Percentiles rank a stretch among this genome's conserved stretches.
Evolutionary conservation across 2,113 vertebrate genomes (phyloP).

Genomic region (Motacilla tschutschensis): DNA sequence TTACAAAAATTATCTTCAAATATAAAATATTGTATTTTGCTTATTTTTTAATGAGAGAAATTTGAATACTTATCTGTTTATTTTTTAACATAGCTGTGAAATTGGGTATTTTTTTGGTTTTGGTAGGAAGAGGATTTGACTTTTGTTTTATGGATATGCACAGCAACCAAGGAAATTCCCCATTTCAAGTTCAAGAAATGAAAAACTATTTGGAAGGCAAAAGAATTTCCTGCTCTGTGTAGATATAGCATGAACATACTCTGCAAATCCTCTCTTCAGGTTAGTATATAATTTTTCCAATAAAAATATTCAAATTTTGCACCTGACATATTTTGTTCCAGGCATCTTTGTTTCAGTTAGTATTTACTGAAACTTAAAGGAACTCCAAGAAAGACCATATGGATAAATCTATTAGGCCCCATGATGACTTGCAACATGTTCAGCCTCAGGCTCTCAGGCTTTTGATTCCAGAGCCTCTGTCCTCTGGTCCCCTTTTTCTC

Average conservation of each 20-base stretch:
- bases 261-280: neutral
- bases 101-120: rapidly evolving
- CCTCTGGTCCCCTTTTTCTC: neutral
- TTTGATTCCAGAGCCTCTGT: neutral
- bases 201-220: neutral
- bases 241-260: neutral
- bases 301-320: neutral
- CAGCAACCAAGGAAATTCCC: neutral
- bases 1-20: neutral
- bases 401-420: neutral
- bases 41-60: neutral
- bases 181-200: neutral
- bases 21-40: neutral
- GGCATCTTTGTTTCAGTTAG: neutral
- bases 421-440: neutral
- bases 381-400: neutral
- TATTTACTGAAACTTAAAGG: neutral
- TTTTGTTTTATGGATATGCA: neutral
- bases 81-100: neutral
- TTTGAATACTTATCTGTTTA: neutral
- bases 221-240: neutral
- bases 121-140: neutral
- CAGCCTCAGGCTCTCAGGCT: neutral
- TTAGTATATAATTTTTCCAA: neutral
- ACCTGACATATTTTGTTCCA: neutral